Evolutionary conservation across 1,140 invertebrate genomes (phyloP).

Genomic region (Drosophila micromelanica): DNA sequence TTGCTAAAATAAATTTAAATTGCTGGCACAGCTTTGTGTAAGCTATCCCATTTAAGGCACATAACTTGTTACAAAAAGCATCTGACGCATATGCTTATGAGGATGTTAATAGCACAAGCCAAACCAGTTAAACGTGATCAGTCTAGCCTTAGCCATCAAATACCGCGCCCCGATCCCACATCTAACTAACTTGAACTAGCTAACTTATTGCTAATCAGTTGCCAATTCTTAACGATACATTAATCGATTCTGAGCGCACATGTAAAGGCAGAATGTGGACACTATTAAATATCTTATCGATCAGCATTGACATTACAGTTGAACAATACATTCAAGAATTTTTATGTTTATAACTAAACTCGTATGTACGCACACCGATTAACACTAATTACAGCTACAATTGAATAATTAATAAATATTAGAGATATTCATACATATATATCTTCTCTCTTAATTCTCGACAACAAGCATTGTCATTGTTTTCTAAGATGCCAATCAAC

Average conservation of each 20-base stretch:
- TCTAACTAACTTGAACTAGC: neutral
- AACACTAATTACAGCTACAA: too few species aligned
- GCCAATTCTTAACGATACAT: neutral
- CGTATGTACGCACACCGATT: too few species aligned
- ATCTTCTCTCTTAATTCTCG: neutral
- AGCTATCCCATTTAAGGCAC: neutral
- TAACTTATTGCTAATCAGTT: neutral
- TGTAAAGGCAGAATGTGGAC: neutral
- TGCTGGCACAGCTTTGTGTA: too few species aligned
- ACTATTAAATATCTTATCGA: neutral
- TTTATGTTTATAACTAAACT: too few species aligned
- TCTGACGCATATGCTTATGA: constrained; percentile 10
- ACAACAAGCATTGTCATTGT: too few species aligned
- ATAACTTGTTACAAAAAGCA: constrained; percentile 12
- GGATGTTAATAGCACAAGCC: constrained; percentile 9
- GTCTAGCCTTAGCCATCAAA: constrained; percentile 30
- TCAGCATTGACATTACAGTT: neutral
- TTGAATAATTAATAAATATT: too few species aligned
- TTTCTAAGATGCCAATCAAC: constrained; percentile 12
- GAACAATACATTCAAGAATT: too few species aligned
- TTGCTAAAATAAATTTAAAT: too few species aligned
- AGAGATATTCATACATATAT: neutral
- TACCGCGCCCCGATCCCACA: constrained; percentile 18
- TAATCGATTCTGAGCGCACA: neutral
- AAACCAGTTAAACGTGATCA: constrained; percentile 41